phyloP scores from a whole-genome alignment of 2,797 vertebrate genomes.

The Parauchenoglanis ngamensis region DNA sequence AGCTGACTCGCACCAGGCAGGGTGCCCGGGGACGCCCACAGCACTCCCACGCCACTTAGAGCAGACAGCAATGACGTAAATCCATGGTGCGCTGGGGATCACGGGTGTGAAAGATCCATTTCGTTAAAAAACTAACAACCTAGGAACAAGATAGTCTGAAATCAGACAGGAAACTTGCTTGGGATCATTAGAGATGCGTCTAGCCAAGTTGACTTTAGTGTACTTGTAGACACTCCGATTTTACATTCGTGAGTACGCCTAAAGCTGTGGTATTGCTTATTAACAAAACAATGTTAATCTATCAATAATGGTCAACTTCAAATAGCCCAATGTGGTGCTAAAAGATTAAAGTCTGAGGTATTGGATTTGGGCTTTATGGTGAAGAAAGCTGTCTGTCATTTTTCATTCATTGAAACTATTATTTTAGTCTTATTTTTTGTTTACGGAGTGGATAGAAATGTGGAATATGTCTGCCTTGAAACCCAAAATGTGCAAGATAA shows the following conservation, averaged over 20 bases:
- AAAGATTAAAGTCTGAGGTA: neutral
- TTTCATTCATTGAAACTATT: neutral
- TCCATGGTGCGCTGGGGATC: constrained; percentile 65
- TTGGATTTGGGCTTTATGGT: neutral
- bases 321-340: neutral
- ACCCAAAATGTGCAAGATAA: neutral
- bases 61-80: constrained; percentile 76
- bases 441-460: neutral
- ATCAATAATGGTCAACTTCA: neutral
- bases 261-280: neutral
- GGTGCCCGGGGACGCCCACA: constrained; percentile 52
- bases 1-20: constrained; percentile 35
- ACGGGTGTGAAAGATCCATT: constrained; percentile 49
- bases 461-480: neutral
- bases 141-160: neutral
- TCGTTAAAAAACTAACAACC: constrained; percentile 43
- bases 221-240: neutral
- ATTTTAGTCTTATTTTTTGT: constrained; percentile 1
- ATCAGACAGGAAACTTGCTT: neutral
- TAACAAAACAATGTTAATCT: neutral
- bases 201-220: neutral
- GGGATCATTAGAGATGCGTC: neutral
- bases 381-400: neutral
- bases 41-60: constrained; percentile 65
- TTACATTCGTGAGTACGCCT: neutral